These are phyloP conservation scores for Hystrix cristata DNA, from an alignment of 2,113 vertebrate species.

Conservation along the genomic window DNA sequence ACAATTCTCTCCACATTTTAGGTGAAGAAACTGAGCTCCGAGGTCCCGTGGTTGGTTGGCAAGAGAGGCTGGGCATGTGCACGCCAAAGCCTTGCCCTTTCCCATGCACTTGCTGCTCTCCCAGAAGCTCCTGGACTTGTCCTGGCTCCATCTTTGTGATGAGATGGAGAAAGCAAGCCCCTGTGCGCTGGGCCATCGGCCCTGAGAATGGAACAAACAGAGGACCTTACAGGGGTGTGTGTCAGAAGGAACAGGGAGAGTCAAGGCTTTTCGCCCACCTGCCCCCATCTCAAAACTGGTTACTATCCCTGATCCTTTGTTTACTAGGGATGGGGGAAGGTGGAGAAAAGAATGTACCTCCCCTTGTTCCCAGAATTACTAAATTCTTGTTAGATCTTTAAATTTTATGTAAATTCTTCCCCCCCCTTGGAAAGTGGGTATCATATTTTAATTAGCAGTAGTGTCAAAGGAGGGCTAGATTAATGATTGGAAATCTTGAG, in stretches of 20 bases:
- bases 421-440: conserved; percentile 82
- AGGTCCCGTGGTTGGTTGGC: not conserved
- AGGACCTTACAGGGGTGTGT: not conserved
- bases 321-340: conserved; percentile 57
- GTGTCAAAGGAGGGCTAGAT: conserved; percentile 90
- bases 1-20: not conserved
- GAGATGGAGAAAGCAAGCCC: not conserved
- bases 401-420: conserved; percentile 90
- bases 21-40: not conserved
- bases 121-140: not conserved
- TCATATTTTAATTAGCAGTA: conserved; percentile 90
- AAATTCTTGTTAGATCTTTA: conserved; percentile 90
- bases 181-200: not conserved
- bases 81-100: not conserved
- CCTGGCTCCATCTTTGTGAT: not conserved
- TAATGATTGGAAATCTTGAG: conserved; percentile 90
- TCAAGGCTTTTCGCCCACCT: not conserved
- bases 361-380: conserved; percentile 86
- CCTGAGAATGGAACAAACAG: not conserved
- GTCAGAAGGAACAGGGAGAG: not conserved
- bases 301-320: not conserved
- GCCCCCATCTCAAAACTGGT: not conserved
- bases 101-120: not conserved
- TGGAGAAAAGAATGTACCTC: conserved; percentile 84
- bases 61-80: not conserved